Percentiles rank a stretch among this genome's conserved stretches.
These are phyloP conservation scores for Lasioglossum lativentre DNA, from an alignment of 2,888 invertebrate genomes.

Conservation along the genomic window DNA sequence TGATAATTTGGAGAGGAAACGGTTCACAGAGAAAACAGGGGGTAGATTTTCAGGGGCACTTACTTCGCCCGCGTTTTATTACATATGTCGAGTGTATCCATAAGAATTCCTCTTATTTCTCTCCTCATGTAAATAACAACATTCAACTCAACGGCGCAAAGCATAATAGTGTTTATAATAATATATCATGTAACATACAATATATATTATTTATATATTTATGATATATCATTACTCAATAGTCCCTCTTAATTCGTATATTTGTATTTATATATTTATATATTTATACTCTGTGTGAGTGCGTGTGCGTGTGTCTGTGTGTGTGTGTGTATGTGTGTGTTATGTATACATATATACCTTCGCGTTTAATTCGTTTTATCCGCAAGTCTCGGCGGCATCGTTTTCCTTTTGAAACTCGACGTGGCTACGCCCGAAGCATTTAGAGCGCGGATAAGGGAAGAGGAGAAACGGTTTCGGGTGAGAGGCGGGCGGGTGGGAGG, in stretches of 20 bases:
- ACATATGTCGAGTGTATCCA: slow-evolving; percentile 71
- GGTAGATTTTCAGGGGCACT: slow-evolving; percentile 51
- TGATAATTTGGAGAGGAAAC: not conserved
- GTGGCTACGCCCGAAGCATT: slow-evolving; percentile 8
- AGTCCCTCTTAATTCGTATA: slow-evolving; percentile 74
- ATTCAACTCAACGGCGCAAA: slow-evolving; percentile 83
- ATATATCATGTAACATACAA: slow-evolving; percentile 81
- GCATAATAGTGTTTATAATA: slow-evolving; percentile 80
- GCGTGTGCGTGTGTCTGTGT: not conserved
- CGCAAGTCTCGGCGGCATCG: slow-evolving; percentile 67
- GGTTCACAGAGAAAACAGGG: slow-evolving; percentile 5
- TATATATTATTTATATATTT: slow-evolving; percentile 78
- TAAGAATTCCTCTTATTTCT: slow-evolving; percentile 74
- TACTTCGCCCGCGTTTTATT: slow-evolving; percentile 71
- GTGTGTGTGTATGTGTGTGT: not conserved
- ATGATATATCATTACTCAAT: slow-evolving; percentile 76
- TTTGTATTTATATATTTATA: slow-evolving; percentile 74
- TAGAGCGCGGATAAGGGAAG: not conserved
- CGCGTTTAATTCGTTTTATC: slow-evolving; percentile 74
- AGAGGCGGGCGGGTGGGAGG: too few relatives aligned
- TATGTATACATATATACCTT: slow-evolving; percentile 80
- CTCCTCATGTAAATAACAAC: slow-evolving; percentile 80
- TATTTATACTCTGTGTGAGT: slow-evolving; percentile 70
- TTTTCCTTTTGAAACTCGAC: slow-evolving; percentile 16
- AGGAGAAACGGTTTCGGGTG: not conserved